Evolutionary conservation across 2,113 vertebrate genomes (phyloP).

Genomic region (Glaucidium brasilianum): DNA sequence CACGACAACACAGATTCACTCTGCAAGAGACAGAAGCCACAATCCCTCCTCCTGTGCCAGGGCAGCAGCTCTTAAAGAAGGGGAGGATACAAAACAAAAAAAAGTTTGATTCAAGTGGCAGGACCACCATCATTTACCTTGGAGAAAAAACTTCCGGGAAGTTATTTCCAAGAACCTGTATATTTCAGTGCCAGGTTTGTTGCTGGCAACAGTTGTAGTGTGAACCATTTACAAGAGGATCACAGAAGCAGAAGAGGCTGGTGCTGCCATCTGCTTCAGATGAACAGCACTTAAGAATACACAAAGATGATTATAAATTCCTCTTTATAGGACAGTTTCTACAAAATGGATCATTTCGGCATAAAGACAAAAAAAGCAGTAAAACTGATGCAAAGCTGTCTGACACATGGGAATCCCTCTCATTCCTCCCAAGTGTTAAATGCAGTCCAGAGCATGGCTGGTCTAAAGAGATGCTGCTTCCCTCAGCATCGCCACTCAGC

Average conservation of each 20-base stretch:
- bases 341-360: constrained; percentile 24
- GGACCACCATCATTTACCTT: constrained; percentile 34
- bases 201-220: constrained; percentile 1
- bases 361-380: not conserved
- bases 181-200: not conserved
- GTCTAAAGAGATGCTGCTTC: not conserved
- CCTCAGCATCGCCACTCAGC: not conserved
- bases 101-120: constrained; percentile 34
- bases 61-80: constrained; percentile 23
- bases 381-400: constrained; percentile 24
- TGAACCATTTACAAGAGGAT: constrained; percentile 44
- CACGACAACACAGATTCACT: not conserved
- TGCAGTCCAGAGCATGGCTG: constrained; percentile 17
- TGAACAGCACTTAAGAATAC: not conserved
- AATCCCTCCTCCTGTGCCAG: constrained; percentile 5
- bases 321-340: constrained; percentile 16
- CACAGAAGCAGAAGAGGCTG: not conserved
- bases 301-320: not conserved
- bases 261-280: not conserved
- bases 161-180: constrained; percentile 3
- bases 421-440: constrained; percentile 6
- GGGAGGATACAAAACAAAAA: not conserved
- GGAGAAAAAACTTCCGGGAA: not conserved
- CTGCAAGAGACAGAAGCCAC: not conserved
- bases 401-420: constrained; percentile 9